phyloP scores from a whole-genome alignment of 2,888 invertebrate genomes.

The Drosophila aldrichi region DNA sequence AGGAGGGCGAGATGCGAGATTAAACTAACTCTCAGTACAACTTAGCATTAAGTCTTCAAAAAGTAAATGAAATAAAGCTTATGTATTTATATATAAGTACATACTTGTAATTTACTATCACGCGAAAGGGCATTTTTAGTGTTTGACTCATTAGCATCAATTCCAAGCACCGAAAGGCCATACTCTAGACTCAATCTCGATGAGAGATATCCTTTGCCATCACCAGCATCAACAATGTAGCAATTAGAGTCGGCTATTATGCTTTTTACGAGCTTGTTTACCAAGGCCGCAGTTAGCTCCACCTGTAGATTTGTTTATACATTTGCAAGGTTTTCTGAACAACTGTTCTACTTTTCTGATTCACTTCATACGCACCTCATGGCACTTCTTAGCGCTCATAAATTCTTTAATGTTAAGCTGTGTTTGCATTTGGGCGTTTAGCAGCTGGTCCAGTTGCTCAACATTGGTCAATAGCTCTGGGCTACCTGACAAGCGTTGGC shows the following conservation, averaged over 20 bases:
- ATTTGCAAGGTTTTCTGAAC: too few species aligned
- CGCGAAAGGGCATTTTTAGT: slow-evolving; percentile 88
- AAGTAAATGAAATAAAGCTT: slow-evolving; percentile 58
- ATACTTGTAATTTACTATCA: slow-evolving; percentile 82
- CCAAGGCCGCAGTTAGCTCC: slow-evolving; percentile 88
- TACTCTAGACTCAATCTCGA: slow-evolving; percentile 90
- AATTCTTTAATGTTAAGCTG: slow-evolving; percentile 87
- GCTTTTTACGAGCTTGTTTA: slow-evolving; percentile 86
- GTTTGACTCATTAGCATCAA: slow-evolving; percentile 91
- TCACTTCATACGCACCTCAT: slow-evolving; percentile 87
- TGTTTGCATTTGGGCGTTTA: slow-evolving; percentile 13
- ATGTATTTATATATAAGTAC: slow-evolving; percentile 51
- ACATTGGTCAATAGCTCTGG: slow-evolving; percentile 71
- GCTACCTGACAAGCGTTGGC: slow-evolving; percentile 60
- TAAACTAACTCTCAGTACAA: slow-evolving; percentile 55
- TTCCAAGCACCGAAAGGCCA: slow-evolving; percentile 90
- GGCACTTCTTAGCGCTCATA: slow-evolving; percentile 92
- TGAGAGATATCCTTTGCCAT: slow-evolving; percentile 95
- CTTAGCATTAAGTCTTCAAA: slow-evolving; percentile 36
- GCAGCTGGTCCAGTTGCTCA: slow-evolving; percentile 81
- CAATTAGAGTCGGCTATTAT: neutral
- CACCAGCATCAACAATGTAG: slow-evolving; percentile 93
- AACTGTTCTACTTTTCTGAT: too few species aligned
- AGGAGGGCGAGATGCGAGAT: slow-evolving; percentile 96
- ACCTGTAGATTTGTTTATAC: slow-evolving; percentile 85